A percentile compares a stretch with the other conserved stretches of the same genome.
Conservation (phyloP, 2,888 invertebrate species). For the Aethes cnicana region DNA sequence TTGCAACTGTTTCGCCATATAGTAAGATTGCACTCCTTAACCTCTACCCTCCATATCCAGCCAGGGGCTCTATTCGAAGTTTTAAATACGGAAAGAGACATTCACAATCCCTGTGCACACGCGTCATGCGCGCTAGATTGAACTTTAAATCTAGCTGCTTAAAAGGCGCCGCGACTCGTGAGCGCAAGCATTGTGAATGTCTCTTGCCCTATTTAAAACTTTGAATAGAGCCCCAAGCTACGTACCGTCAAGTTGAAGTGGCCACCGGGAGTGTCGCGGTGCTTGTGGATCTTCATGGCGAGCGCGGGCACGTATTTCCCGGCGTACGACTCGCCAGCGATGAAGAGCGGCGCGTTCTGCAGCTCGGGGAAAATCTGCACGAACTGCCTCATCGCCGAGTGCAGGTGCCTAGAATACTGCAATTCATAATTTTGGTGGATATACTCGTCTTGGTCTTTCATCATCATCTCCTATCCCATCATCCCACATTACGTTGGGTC, state of each 20-base stretch:
- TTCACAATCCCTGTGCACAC: too few relatives aligned
- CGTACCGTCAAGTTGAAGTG: slow-evolving; percentile 70
- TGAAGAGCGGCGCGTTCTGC: slow-evolving; percentile 80
- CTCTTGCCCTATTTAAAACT: neutral
- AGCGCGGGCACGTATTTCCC: slow-evolving; percentile 84
- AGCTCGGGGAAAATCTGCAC: slow-evolving; percentile 83
- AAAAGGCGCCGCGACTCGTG: too few relatives aligned
- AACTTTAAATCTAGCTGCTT: too few relatives aligned
- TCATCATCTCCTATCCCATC: neutral
- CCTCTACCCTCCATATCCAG: too few relatives aligned
- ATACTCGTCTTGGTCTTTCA: neutral
- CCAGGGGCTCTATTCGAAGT: too few relatives aligned
- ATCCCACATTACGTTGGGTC: too few relatives aligned
- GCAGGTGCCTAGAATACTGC: slow-evolving; percentile 80
- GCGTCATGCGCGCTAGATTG: too few relatives aligned
- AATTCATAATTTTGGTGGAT: slow-evolving; percentile 32
- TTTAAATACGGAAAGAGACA: too few relatives aligned
- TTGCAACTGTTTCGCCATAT: too few relatives aligned
- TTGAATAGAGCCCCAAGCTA: too few relatives aligned
- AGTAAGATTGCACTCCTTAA: too few relatives aligned
- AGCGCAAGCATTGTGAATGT: too few relatives aligned
- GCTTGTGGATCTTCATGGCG: slow-evolving; percentile 77
- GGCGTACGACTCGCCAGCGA: slow-evolving; percentile 86
- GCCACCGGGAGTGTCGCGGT: slow-evolving; percentile 47
- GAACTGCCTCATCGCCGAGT: slow-evolving; percentile 82